Evolutionary conservation across 2,113 vertebrate genomes (phyloP).

Genomic region (Mormoops blainvillei): DNA sequence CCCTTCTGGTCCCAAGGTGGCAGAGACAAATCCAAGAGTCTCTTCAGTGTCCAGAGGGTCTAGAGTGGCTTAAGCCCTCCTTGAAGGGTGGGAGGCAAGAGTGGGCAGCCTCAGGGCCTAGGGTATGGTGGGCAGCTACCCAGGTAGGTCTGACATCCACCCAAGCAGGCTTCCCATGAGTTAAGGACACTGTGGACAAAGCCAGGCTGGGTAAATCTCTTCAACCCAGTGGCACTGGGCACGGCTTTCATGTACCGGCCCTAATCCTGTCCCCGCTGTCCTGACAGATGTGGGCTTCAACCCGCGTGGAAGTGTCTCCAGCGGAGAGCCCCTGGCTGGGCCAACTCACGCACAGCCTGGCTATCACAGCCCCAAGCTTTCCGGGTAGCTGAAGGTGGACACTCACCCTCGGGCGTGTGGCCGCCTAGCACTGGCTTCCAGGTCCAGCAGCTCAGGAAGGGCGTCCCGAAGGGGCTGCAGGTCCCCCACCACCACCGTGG

Average conservation of each 20-base stretch:
- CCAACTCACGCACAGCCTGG: background rate
- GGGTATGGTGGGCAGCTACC: background rate
- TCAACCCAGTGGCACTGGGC: accelerated
- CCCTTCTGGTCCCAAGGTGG: background rate
- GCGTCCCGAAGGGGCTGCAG: conserved; percentile 89
- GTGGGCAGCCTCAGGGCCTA: background rate
- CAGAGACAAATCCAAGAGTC: background rate
- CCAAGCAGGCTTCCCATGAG: background rate
- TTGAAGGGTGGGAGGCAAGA: background rate
- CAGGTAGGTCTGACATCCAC: accelerated
- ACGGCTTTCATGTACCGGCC: background rate
- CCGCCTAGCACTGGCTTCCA: conserved; percentile 67
- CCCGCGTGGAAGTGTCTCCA: background rate
- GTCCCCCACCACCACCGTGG: conserved; percentile 90
- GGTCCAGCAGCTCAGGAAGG: conserved; percentile 86
- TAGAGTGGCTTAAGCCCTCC: background rate
- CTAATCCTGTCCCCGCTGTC: background rate
- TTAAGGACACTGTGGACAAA: background rate
- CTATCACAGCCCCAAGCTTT: background rate
- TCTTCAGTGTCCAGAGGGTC: background rate
- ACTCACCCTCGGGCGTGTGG: conserved; percentile 74
- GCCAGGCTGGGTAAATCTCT: background rate
- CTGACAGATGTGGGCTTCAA: background rate
- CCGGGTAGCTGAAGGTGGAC: accelerated
- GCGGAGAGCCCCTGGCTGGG: background rate